Evolutionary conservation across 2,888 invertebrate genomes (phyloP), one percentile per base, ranked within the genome.

Genomic region (Orchesella flavescens): DNA sequence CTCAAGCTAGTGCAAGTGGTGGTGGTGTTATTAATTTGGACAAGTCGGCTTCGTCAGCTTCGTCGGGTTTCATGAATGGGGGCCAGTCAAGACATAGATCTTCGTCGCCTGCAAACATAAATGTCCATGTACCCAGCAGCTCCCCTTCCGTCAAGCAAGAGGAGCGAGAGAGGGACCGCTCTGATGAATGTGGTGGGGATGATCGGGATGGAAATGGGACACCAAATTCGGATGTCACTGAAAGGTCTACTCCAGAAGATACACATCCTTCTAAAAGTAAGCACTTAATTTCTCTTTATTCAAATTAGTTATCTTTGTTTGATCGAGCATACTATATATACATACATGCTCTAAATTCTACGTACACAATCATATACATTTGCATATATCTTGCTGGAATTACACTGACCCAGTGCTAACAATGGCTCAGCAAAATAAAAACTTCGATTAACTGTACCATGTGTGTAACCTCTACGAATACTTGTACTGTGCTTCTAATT

Each of bases 211-310:
- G 90, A 15, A 91, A 90, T 83, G 91, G 90, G 1, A 91, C 91
- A 0, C 91, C 91, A 1, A 90, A 90, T 49, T 91, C 91, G n/a
- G 91, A 91, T 85, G 90, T 91, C 82, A 91, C 91, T 65, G 91
- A 91, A 83, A 89, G 91, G n/a, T 91, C 91, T 34, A 91, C 91
- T 49, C 91, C 91, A 1, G 91, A 91, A 87, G 91, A 91, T 10
- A 69, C 80, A 17, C 87, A 86, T 74, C 76, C 86, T 21, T 83
- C 84, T 5, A 84, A 88, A 87, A 68, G 88, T 88, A 86, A 87
- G 87, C 49, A 74, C 44, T 63, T 44, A 49, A 49, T 49, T 49
- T 49, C 10, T 49, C 2, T 49, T 68, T 59, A 34, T 34, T 34
- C 7, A 34, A 34, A 34, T 34, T 34, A 34, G 7, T 34, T 34